Conservation (phyloP, 1,140 invertebrate species). For the Drosophila rhopaloa region DNA sequence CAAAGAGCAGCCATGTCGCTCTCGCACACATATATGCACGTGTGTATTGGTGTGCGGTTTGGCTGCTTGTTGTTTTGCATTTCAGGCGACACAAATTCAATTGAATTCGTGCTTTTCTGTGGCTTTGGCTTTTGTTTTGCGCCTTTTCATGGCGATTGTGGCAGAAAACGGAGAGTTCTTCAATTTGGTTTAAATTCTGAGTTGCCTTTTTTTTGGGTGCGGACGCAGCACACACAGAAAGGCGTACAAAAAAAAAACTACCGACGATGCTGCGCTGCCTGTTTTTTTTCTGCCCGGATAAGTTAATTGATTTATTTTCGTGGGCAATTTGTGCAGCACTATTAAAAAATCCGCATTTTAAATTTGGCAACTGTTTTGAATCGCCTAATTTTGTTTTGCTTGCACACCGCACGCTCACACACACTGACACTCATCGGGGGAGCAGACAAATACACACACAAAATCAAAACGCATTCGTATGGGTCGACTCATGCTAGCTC, state of each 20-base stretch:
- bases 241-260: constrained; percentile 29
- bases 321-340: neutral
- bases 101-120: constrained; percentile 45
- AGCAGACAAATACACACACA: constrained; percentile 58
- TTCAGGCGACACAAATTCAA: constrained; percentile 59
- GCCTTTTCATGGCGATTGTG: constrained; percentile 47
- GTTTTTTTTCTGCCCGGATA: constrained; percentile 10
- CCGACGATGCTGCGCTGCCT: constrained; percentile 42
- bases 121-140: constrained; percentile 43
- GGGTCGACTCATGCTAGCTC: constrained; percentile 49
- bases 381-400: constrained; percentile 67
- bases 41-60: constrained; percentile 33
- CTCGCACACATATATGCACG: constrained; percentile 29
- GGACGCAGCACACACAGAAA: constrained; percentile 48
- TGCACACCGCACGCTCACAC: constrained; percentile 60
- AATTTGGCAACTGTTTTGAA: constrained; percentile 19
- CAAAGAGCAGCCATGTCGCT: constrained; percentile 50
- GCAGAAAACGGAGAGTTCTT: constrained; percentile 41
- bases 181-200: constrained; percentile 17
- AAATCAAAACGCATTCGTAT: constrained; percentile 15
- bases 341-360: constrained; percentile 11
- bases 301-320: neutral
- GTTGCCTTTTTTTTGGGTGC: constrained; percentile 59
- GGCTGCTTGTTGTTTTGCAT: constrained; percentile 55
- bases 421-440: constrained; percentile 29